These are phyloP conservation scores for Stomatorhinus ivindoensis DNA, from an alignment of 2,113 vertebrate species.

Conservation along the genomic window DNA sequence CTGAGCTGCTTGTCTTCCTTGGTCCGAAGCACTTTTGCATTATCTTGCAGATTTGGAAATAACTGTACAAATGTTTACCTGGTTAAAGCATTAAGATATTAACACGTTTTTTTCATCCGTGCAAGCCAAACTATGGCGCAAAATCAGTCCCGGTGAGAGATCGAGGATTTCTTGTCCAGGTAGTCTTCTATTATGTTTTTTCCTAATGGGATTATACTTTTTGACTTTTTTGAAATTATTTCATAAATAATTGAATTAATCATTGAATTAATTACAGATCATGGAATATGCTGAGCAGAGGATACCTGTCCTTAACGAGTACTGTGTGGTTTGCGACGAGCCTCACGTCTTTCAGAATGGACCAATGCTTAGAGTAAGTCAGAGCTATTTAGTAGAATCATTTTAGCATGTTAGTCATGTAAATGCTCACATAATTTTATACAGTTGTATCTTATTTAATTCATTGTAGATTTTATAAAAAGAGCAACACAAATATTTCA, in stretches of 20 bases:
- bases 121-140: constrained; percentile 72
- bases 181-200: constrained; percentile 35
- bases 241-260: neutral
- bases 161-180: constrained; percentile 82
- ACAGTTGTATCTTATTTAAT: neutral
- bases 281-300: constrained; percentile 83
- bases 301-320: constrained; percentile 81
- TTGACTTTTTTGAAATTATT: neutral
- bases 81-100: neutral
- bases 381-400: neutral
- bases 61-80: neutral
- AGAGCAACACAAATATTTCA: neutral
- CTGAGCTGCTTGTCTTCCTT: neutral
- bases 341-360: constrained; percentile 86
- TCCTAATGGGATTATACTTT: neutral
- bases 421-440: neutral
- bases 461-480: neutral
- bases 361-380: constrained; percentile 82
- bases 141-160: constrained; percentile 72
- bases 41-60: neutral
- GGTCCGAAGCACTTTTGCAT: neutral
- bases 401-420: neutral
- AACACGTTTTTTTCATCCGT: neutral
- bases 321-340: constrained; percentile 86
- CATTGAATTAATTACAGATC: constrained; percentile 56